Conservation (phyloP, 2,888 invertebrate genomes). For the Eilema sororculum region DNA sequence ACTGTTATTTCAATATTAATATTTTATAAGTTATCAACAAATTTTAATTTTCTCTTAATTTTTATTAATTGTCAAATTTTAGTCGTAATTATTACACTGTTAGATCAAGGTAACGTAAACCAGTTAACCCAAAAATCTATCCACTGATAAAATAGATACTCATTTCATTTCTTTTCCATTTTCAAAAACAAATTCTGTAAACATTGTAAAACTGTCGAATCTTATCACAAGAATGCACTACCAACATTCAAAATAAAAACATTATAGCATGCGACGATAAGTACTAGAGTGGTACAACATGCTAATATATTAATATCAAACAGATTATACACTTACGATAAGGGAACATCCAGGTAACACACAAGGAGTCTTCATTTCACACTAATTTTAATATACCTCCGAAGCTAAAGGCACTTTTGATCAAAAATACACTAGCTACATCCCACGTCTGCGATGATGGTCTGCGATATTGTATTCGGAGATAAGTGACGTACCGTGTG, state of each 20-base stretch:
- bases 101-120: neutral
- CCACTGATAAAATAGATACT: neutral
- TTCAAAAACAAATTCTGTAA: neutral
- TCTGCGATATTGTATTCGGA: constrained; percentile 55
- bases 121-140: neutral
- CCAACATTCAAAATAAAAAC: constrained; percentile 16
- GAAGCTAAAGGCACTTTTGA: constrained; percentile 47
- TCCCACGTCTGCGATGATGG: constrained; percentile 46
- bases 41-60: too few relatives aligned
- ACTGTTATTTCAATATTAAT: neutral
- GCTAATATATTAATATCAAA: constrained; percentile 24
- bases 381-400: constrained; percentile 19
- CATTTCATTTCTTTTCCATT: neutral
- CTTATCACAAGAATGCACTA: constrained; percentile 13
- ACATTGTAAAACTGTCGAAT: neutral
- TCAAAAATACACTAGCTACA: constrained; percentile 54
- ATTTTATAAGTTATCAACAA: too few relatives aligned
- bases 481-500: constrained; percentile 62
- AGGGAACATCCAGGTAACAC: constrained; percentile 72
- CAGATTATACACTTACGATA: constrained; percentile 65
- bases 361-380: constrained; percentile 71
- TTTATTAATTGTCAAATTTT: neutral
- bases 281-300: constrained; percentile 7
- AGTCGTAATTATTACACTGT: neutral
- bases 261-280: constrained; percentile 13